Percentiles rank a stretch among this genome's conserved stretches.
Conservation (phyloP, 1,140 invertebrate genomes). For the Lepidotrigona ventralis region DNA sequence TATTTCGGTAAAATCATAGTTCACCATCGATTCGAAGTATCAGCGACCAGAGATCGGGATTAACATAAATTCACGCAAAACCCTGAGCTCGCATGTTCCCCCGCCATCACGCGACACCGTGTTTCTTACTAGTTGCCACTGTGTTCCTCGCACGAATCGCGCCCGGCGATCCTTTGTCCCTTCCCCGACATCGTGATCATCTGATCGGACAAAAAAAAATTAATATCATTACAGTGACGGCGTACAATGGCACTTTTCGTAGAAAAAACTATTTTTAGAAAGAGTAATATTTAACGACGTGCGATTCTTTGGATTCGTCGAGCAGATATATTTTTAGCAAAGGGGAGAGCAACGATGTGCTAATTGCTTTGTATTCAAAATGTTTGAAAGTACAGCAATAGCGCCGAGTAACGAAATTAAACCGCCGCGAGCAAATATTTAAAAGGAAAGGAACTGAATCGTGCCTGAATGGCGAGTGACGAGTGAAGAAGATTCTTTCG, state of each 20-base stretch:
- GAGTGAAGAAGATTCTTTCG: neutral
- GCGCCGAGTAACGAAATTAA: neutral
- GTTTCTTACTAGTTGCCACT: neutral
- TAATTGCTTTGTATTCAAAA: too few species aligned
- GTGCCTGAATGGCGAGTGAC: too few species aligned
- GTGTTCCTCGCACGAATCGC: neutral
- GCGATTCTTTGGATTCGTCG: too few species aligned
- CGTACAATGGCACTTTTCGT: too few species aligned
- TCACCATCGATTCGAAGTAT: slow-evolving; percentile 4
- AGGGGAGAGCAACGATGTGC: too few species aligned
- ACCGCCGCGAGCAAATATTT: neutral
- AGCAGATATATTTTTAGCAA: too few species aligned
- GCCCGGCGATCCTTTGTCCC: neutral
- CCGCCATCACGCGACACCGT: slow-evolving; percentile 1
- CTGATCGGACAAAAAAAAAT: slow-evolving; percentile 8
- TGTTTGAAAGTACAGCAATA: too few species aligned
- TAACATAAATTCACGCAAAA: slow-evolving; percentile 38
- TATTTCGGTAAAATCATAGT: slow-evolving; percentile 30
- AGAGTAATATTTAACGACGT: too few species aligned
- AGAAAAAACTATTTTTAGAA: too few species aligned
- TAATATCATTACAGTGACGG: slow-evolving; percentile 5
- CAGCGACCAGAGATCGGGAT: neutral
- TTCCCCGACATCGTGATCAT: neutral
- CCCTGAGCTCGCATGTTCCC: neutral
- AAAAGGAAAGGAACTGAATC: neutral